phyloP scores from a whole-genome alignment of 2,113 vertebrate genomes.

The Pithys albifrons region DNA sequence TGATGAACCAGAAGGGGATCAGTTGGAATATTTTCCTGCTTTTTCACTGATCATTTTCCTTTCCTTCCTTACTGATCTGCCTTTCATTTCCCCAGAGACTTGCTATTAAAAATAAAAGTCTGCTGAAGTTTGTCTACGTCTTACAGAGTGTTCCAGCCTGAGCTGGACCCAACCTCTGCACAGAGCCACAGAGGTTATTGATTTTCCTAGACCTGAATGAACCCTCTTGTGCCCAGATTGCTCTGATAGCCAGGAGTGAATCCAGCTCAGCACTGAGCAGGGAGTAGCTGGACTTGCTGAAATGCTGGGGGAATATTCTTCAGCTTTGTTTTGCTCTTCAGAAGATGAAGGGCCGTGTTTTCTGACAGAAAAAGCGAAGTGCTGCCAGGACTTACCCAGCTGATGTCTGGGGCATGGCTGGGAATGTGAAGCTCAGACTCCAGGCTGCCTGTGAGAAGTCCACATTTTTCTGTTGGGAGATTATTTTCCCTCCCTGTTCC shows the following conservation, averaged over 20 bases:
- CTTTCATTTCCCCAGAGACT: not conserved
- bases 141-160: not conserved
- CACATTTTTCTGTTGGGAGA: not conserved
- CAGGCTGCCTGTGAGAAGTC: not conserved
- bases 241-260: not conserved
- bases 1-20: not conserved
- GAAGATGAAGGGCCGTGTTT: slow-evolving; percentile 25
- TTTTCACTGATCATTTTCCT: not conserved
- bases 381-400: slow-evolving; percentile 20
- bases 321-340: not conserved
- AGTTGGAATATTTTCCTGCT: not conserved
- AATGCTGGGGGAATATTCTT: not conserved
- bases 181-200: not conserved
- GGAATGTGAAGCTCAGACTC: not conserved
- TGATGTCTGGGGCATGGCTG: slow-evolving; percentile 6
- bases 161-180: not conserved
- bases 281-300: not conserved
- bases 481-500: not conserved
- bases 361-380: not conserved
- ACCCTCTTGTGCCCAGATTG: not conserved
- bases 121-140: not conserved
- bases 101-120: not conserved
- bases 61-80: not conserved
- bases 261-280: not conserved
- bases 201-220: not conserved